phyloP scores from a whole-genome alignment of 2,113 vertebrate species.

The Pardalotus punctatus region DNA sequence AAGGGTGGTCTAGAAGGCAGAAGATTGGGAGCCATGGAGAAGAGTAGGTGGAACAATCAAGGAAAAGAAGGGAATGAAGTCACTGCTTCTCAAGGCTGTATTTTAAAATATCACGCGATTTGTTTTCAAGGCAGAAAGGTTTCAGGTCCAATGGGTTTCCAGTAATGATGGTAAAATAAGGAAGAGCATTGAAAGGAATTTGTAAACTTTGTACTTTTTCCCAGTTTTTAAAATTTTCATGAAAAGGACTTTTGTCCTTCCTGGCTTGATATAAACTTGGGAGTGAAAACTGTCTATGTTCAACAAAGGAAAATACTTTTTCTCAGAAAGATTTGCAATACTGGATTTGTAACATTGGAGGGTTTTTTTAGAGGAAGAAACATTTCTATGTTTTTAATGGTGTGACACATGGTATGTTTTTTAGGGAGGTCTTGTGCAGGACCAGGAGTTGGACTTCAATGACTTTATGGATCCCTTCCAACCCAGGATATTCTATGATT shows the following conservation, averaged over 20 bases:
- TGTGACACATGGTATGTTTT: background rate
- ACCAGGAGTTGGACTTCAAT: background rate
- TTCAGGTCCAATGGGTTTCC: conserved; percentile 25
- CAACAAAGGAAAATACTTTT: background rate
- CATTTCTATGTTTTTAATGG: background rate
- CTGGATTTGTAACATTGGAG: background rate
- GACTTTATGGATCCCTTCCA: background rate
- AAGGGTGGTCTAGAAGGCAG: background rate
- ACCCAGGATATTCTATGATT: background rate
- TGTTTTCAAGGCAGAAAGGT: conserved; percentile 29
- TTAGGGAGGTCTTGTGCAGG: background rate
- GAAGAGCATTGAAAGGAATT: conserved; percentile 11
- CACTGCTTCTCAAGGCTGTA: conserved; percentile 21
- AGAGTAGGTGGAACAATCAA: background rate
- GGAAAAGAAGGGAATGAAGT: conserved; percentile 14
- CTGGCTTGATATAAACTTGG: background rate
- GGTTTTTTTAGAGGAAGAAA: background rate
- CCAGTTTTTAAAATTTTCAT: background rate
- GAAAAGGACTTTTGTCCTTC: conserved; percentile 38
- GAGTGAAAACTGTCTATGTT: background rate
- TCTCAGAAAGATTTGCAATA: background rate
- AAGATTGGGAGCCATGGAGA: background rate
- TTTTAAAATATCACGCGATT: conserved; percentile 18
- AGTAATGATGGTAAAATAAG: conserved; percentile 26
- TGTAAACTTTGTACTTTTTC: conserved; percentile 28